Evolutionary conservation across 1,140 invertebrate genomes (phyloP).

Genomic region (Hypothenemus hampei): DNA sequence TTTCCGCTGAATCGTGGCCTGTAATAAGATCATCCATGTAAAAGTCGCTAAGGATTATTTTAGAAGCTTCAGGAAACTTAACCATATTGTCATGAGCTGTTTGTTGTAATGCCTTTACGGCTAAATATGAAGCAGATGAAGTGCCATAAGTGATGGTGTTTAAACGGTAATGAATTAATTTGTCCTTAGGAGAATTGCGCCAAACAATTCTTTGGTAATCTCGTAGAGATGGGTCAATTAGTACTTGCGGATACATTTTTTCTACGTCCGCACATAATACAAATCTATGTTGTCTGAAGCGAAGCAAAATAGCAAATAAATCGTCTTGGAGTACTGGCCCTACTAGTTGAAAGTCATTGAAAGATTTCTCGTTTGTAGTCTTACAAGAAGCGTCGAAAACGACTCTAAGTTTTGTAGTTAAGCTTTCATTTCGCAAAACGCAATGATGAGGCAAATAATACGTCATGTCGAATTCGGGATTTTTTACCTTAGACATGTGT

Average conservation of each 20-base stretch:
- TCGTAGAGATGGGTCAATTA: conserved; percentile 31
- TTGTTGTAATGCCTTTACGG: conserved; percentile 30
- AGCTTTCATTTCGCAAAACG: too few species aligned
- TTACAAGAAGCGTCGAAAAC: too few species aligned
- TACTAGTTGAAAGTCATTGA: conserved; percentile 28
- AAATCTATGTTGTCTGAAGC: conserved; percentile 36
- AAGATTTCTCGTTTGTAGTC: too few species aligned
- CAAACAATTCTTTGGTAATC: conserved; percentile 44
- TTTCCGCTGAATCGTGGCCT: not conserved
- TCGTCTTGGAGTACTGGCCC: conserved; percentile 14
- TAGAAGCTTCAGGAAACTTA: conserved; percentile 35
- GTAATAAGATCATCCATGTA: conserved; percentile 30
- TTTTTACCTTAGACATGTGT: too few species aligned
- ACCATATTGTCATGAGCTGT: conserved; percentile 31
- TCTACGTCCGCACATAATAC: conserved; percentile 40
- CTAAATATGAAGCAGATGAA: conserved; percentile 38
- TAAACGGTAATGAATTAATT: conserved; percentile 35
- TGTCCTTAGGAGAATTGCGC: conserved; percentile 29
- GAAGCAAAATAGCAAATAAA: conserved; percentile 41
- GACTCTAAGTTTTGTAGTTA: too few species aligned
- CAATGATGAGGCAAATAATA: too few species aligned
- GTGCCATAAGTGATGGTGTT: conserved; percentile 44
- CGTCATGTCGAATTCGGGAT: too few species aligned
- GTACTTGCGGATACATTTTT: conserved; percentile 46
- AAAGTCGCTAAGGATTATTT: conserved; percentile 18